Evolutionary conservation across 1,140 invertebrate genomes (phyloP), one percentile per base, ranked within the genome.

Genomic region (Lutraria rhynchaena): DNA sequence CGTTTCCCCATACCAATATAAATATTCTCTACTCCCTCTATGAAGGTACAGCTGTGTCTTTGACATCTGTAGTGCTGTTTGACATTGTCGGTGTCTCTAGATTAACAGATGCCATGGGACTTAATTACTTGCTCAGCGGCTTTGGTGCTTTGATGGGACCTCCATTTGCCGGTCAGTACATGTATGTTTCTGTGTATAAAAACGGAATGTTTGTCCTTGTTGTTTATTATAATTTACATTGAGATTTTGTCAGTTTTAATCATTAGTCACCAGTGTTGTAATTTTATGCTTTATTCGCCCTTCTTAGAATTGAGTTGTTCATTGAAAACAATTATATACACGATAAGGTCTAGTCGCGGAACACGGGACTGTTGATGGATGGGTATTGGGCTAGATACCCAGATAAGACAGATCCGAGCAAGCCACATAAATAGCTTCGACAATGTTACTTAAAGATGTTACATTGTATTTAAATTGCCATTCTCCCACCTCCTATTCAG

Each of bases 41-140:
- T 49, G 0, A 27, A 75, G 73, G 73, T 7, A 61, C 44, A 31
- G 44, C 73, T 19, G 9, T 75, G 17, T 61, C 73, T 17, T 24
- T 75, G 24, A 75, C 73, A 31, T 63, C 73, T 31, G 73, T 75
- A 9, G 73, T 75, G 24, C 33, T 75, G 22, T 37, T 44, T 4
- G 73, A 75, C 57, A n/a, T 75, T 11, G 58, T 41, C 5, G 73
- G 73, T 1, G 31, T 61, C 11, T 19, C 58, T 27, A 24, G 58
- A 19, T 17, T 75, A 24, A 15, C 73, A 3, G 58, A 75, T 15
- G 73, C 73, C 13, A 55, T 75, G 24, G 73, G 73, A 3, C 13
- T 75, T 17, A 75, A 61, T 24, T 41, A 75, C 33, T 19, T 75
- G 4, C 44, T 75, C 24, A 49, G 57, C 49, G 73, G 55, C 46